Percentiles rank a stretch among this genome's conserved stretches.
Conservation (phyloP, 2,797 vertebrate species). For the Ara ararauna region DNA sequence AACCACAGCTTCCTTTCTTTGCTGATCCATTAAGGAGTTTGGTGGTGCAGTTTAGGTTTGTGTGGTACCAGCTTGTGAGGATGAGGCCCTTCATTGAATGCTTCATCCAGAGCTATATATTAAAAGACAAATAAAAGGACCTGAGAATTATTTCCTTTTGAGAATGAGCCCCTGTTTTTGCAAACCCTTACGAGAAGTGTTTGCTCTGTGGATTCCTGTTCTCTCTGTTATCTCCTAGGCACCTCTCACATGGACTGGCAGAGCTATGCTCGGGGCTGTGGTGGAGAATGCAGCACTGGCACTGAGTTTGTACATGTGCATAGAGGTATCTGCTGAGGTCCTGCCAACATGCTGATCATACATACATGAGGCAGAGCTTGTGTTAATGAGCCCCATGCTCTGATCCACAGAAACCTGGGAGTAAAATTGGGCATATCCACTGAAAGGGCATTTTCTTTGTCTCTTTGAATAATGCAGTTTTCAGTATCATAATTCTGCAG, state of each 20-base stretch:
- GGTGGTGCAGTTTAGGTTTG: neutral
- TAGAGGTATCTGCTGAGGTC: neutral
- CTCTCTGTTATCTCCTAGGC: neutral
- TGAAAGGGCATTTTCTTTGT: neutral
- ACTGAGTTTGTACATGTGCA: accelerated
- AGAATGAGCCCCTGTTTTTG: neutral
- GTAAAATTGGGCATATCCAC: neutral
- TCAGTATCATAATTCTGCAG: neutral
- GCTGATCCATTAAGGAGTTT: neutral
- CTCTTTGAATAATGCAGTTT: neutral
- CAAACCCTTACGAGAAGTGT: neutral
- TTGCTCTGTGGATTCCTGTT: neutral
- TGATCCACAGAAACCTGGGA: neutral
- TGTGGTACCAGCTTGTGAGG: neutral
- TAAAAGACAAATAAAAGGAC: neutral
- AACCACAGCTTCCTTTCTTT: neutral
- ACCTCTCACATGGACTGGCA: neutral
- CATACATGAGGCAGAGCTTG: accelerated
- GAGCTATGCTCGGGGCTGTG: accelerated
- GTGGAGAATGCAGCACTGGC: neutral
- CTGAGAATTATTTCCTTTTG: neutral
- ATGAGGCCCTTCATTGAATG: neutral
- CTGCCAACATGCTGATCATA: neutral
- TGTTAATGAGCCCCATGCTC: neutral
- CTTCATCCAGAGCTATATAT: neutral